These are phyloP conservation scores for Zalophus californianus DNA, from an alignment of 2,797 vertebrate species.

Conservation along the genomic window DNA sequence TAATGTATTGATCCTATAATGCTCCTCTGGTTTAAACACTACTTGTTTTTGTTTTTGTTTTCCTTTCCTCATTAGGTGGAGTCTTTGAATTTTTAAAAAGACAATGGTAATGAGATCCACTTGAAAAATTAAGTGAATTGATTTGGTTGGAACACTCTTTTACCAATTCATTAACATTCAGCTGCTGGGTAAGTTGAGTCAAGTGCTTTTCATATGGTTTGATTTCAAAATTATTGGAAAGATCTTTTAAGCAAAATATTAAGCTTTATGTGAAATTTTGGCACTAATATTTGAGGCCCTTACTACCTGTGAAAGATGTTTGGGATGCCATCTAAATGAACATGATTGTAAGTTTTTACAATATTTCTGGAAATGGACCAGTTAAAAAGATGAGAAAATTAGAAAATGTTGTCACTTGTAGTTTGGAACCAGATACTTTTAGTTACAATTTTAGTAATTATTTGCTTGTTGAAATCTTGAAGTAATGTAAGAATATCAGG, in stretches of 20 bases:
- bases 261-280: slow-evolving; percentile 60
- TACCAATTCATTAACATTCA: slow-evolving; percentile 78
- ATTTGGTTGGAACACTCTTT: slow-evolving; percentile 84
- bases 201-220: slow-evolving; percentile 48
- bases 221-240: slow-evolving; percentile 27
- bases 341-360: slow-evolving; percentile 1
- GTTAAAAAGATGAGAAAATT: not conserved
- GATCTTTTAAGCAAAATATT: not conserved
- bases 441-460: not conserved
- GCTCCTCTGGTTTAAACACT: not conserved
- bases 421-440: slow-evolving; percentile 42
- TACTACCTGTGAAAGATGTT: not conserved
- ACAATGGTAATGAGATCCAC: slow-evolving; percentile 83
- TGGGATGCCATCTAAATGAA: slow-evolving; percentile 5
- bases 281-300: not conserved
- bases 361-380: not conserved
- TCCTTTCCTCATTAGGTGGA: slow-evolving; percentile 85
- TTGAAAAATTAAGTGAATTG: slow-evolving; percentile 86
- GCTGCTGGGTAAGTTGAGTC: slow-evolving; percentile 84
- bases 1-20: not conserved
- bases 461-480: slow-evolving; percentile 31
- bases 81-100: slow-evolving; percentile 73
- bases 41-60: slow-evolving; percentile 27
- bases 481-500: slow-evolving; percentile 11
- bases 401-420: slow-evolving; percentile 1